Conservation (phyloP, 2,888 invertebrate genomes). For the Watsonalla cultraria region DNA sequence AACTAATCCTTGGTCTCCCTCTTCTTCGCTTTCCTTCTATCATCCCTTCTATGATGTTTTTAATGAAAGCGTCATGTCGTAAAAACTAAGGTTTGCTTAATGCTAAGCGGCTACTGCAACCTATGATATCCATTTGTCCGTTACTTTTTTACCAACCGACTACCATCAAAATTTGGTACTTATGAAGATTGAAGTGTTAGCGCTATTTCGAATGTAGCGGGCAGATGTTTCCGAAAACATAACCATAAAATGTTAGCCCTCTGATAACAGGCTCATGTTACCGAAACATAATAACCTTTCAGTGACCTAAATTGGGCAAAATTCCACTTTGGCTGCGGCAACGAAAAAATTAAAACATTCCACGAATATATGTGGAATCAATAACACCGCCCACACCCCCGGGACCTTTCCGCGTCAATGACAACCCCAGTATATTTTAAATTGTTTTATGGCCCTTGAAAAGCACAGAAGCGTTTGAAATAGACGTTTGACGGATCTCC, state of each 20-base stretch:
- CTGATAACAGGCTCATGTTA: background rate
- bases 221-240: no score
- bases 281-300: conserved; percentile 13
- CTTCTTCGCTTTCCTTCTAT: no score
- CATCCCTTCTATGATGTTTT: no score
- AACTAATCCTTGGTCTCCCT: no score
- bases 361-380: conserved; percentile 33
- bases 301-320: conserved; percentile 13
- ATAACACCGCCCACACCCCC: conserved; percentile 28
- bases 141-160: no score
- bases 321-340: conserved; percentile 14
- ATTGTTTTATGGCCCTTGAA: background rate
- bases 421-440: conserved; percentile 9
- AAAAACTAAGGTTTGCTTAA: no score
- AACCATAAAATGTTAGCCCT: background rate
- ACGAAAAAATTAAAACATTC: conserved; percentile 37
- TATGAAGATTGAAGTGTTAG: no score
- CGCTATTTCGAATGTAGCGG: no score
- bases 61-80: no score
- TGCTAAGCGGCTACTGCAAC: no score
- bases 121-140: no score
- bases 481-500: background rate
- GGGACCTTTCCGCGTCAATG: conserved; percentile 15
- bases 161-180: no score
- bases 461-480: background rate